Base-by-base conservation (phyloP, 2,888 invertebrate species). In the Philereme transversata region DNA sequence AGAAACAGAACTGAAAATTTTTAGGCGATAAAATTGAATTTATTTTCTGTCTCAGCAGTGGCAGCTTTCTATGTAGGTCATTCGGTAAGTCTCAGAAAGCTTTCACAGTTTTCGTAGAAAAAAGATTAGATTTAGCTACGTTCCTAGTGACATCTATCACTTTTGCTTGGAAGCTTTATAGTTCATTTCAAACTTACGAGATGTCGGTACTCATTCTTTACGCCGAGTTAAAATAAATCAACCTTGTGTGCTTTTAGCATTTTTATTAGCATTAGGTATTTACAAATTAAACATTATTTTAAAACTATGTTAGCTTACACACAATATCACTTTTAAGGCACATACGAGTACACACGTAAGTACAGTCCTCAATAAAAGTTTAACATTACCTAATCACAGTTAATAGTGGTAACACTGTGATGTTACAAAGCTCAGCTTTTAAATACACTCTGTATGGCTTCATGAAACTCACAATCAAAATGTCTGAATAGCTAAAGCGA, bases 281-380 rank as follows among this genome's bases (percentile, higher is more conserved):
- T 77, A 79, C 77, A 79, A 72, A 71, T 69, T 47, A 68, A 70
- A 69, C 69, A 58, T 65, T 48, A 10, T 35, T 46, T 52, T 54
- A 68, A 51, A 51, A 60, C 65, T 76, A 76, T 40, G 69, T 74
- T 74, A 77, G 71, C 72, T 73, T 78, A 83, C 59, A 65, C 68
- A 69, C 71, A 73, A 80, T 83, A 81, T 83, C 83, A 81, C 83
- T 74, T 76, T 79, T 75, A 75, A 81, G 81, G 79, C 79, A 79
- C 76, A 74, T 74, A 76, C 22, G 22, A 22, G 22, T 22, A 22
- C 69, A 64, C 72, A 65, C 64, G 53, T 82, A 81, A 82, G 82
- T 83, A 83, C 81, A 77, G 69, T 70, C 64, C 60, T 59, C 60
- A 51, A 60, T 66, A 57, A 57, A 59, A 59, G 55, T 49, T 68